Evolutionary conservation across 2,797 vertebrate species (phyloP), one percentile per base, ranked within the genome.

Genomic region (Gambusia yucatana): DNA sequence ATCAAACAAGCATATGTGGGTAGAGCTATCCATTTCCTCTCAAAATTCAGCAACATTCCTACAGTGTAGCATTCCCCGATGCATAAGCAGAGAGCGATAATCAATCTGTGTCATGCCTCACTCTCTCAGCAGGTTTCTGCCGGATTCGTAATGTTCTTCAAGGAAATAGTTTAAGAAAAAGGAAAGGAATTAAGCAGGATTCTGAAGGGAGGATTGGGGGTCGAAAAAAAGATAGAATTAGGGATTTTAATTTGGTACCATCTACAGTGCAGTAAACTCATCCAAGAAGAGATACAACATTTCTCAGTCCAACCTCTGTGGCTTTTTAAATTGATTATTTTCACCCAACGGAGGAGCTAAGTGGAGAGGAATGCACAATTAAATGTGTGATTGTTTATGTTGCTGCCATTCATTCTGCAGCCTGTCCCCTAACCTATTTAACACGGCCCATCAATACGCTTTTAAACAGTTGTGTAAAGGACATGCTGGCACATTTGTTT

Each of bases 311-410:
- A 47, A 50, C 91, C 76, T 77, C 73, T 28, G 71, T 74, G 74
- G 83, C 83, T 92, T 92, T 90, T 79, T 81, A 87, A 88, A 91
- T 78, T 59, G 82, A 93, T 93, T 91, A 82, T 87, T 91, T 86
- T 88, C 87, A 85, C 55, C 72, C 83, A 72, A 71, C 50, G 16
- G 61, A 75, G 81, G 88, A 73, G 73, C 89, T 91, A 92, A 93
- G 90, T 91, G 92, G 83, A 94, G 89, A 86, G 75, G 77, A 88
- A 92, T 90, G 83, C 91, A 86, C 86, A 88, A 92, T 90, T 88
- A 91, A 93, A 88, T 75, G 69, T 91, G 84, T 89, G 88, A 93
- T 89, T 94, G 88, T 92, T 92, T 87, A 88, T 55, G 75, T 73
- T 4, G 25, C 82, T 82, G 82, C 83, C 83, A 55, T 89, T 91